Conservation (phyloP, 1,140 invertebrate genomes). For the Bombyx mandarina region DNA sequence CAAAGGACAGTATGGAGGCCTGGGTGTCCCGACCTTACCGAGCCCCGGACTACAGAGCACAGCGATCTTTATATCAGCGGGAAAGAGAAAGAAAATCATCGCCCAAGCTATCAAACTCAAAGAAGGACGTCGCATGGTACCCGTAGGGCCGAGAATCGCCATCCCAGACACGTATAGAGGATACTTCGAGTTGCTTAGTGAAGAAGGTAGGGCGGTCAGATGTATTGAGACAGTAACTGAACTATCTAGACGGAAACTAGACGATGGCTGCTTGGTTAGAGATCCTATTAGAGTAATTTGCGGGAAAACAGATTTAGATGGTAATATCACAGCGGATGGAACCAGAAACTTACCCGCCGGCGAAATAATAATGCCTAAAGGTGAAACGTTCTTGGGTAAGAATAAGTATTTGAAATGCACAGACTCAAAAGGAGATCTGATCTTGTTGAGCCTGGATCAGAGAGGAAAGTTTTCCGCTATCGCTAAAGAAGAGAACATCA, state of each 20-base stretch:
- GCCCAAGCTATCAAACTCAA: constrained; percentile 93
- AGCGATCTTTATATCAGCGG: constrained; percentile 86
- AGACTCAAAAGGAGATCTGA: constrained; percentile 86
- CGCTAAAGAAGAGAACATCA: constrained; percentile 92
- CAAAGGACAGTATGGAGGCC: constrained; percentile 91
- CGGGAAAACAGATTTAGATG: constrained; percentile 76
- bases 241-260: constrained; percentile 81
- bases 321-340: constrained; percentile 79
- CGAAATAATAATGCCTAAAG: constrained; percentile 83
- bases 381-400: constrained; percentile 78
- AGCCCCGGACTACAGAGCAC: constrained; percentile 87
- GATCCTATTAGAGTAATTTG: constrained; percentile 88
- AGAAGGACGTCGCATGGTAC: constrained; percentile 83
- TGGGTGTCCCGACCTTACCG: constrained; percentile 88
- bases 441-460: constrained; percentile 87
- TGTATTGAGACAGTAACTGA: constrained; percentile 91
- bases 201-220: constrained; percentile 90
- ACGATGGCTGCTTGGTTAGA: constrained; percentile 86
- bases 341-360: constrained; percentile 81
- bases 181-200: constrained; percentile 94
- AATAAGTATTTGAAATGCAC: constrained; percentile 88
- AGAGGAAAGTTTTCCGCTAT: constrained; percentile 91
- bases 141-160: constrained; percentile 84
- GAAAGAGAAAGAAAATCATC: constrained; percentile 87
- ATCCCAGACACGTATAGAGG: constrained; percentile 93